Conservation (phyloP, 2,888 invertebrate species). For the Mechanitis messenoides region DNA sequence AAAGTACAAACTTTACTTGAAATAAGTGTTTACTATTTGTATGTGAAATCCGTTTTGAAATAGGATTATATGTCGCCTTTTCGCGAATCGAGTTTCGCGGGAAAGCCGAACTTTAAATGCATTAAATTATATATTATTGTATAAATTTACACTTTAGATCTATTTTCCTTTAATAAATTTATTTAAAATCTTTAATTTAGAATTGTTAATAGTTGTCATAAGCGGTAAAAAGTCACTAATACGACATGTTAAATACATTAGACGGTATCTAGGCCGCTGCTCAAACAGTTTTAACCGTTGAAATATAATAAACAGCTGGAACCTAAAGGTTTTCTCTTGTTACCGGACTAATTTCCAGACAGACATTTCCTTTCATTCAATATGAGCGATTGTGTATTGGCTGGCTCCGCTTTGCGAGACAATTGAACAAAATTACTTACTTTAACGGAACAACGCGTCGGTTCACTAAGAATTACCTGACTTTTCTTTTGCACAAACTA, state of each 20-base stretch:
- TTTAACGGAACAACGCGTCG: slow-evolving; percentile 55
- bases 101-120: slow-evolving; percentile 29
- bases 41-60: slow-evolving; percentile 75
- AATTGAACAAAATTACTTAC: slow-evolving; percentile 66
- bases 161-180: too few species aligned
- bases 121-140: neutral
- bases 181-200: neutral
- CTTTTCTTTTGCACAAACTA: slow-evolving; percentile 27
- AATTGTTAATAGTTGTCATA: too few species aligned
- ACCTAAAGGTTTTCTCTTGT: slow-evolving; percentile 74
- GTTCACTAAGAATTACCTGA: slow-evolving; percentile 32
- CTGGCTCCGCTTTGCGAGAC: slow-evolving; percentile 64
- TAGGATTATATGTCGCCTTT: slow-evolving; percentile 66
- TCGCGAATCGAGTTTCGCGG: slow-evolving; percentile 39
- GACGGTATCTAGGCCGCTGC: slow-evolving; percentile 38
- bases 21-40: slow-evolving; percentile 70
- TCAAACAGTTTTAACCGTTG: slow-evolving; percentile 59
- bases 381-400: slow-evolving; percentile 75
- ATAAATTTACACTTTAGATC: neutral
- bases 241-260: slow-evolving; percentile 63
- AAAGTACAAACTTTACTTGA: slow-evolving; percentile 59
- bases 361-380: slow-evolving; percentile 76
- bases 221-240: slow-evolving; percentile 35
- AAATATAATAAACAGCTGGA: slow-evolving; percentile 66
- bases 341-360: slow-evolving; percentile 70